Base-by-base conservation (phyloP, 1,140 invertebrate species). In the Macrobrachium rosenbergii region DNA sequence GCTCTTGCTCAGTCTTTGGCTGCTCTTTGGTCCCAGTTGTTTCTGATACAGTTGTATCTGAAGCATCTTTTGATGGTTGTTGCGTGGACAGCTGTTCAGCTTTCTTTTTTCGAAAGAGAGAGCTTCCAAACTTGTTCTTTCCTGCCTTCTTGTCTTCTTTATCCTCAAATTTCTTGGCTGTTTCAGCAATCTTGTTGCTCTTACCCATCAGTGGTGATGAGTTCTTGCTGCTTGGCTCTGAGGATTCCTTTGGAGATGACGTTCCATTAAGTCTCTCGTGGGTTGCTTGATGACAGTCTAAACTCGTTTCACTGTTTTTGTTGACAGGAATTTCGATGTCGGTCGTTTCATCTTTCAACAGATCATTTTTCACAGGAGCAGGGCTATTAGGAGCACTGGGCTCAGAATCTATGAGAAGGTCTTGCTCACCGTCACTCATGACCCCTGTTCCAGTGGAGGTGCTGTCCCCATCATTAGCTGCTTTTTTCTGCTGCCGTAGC, bases 231-330 rank as follows among this genome's bases (percentile, higher is more conserved):
- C 62, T 79, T 6, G 75, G 43, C 10, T 52, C 45, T 10, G 75
- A 64, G 2, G 82, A 60, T 17, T 28, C 81, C 23, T 76, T 83
- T 1, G 72, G 82, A 37, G 83, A 77, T 28, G 84, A 21, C 37
- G 84, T 75, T 8, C 84, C 84, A 23, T 87, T 87, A n/a, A 87
- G 78, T n/a, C 84, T 77, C 45, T 87, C 84, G 37, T 76, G 82
- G 23, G 82, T 83, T 12, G 72, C 82, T 59, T 63, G 82, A 67
- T 82, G 78, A 58, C 59, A 43, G 58, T 87, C 84, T 12, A 60
- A 7, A 10, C 19, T 11, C 6, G 12, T 37, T 17, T 17, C 19
- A 6, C 17, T 12, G 2, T 60, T 75, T 19, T n/a, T n/a, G n/a
- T n/a, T n/a, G n/a, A n/a, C n/a, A n/a, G n/a, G n/a, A n/a, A n/a